phyloP scores from a whole-genome alignment of 2,113 vertebrate genomes.

The Gadus macrocephalus region DNA sequence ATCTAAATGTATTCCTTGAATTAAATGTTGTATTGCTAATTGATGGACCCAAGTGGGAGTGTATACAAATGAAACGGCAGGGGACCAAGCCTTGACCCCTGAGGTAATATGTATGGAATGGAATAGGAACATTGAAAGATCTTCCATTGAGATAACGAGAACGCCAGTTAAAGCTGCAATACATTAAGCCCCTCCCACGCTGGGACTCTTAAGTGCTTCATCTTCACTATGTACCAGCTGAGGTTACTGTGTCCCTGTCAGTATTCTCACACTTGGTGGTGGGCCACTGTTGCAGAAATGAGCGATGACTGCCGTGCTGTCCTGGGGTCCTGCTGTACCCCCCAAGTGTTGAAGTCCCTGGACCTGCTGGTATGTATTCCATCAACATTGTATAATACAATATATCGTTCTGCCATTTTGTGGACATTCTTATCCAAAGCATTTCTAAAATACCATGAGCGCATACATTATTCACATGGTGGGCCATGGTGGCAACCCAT shows the following conservation, averaged over 20 bases:
- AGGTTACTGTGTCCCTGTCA: neutral
- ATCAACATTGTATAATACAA: no score
- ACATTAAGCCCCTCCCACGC: neutral
- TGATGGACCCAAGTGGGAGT: no score
- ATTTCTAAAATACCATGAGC: neutral
- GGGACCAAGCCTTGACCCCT: no score
- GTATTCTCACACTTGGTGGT: neutral
- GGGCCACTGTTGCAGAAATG: constrained; percentile 75
- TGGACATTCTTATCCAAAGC: no score
- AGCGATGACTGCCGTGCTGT: constrained; percentile 61
- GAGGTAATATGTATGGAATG: no score
- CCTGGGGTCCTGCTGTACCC: constrained; percentile 76
- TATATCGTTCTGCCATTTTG: neutral
- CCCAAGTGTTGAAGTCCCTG: constrained; percentile 44
- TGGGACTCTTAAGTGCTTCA: neutral
- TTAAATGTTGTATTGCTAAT: no score
- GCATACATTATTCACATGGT: no score
- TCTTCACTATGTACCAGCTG: neutral
- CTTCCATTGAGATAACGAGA: neutral
- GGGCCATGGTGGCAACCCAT: no score
- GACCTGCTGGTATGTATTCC: constrained; percentile 53
- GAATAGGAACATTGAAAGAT: neutral
- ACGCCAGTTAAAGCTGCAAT: neutral
- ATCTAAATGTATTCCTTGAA: no score
- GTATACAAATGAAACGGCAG: no score